These are phyloP conservation scores for Gavia stellata DNA, from an alignment of 2,113 vertebrate genomes.

Conservation along the genomic window DNA sequence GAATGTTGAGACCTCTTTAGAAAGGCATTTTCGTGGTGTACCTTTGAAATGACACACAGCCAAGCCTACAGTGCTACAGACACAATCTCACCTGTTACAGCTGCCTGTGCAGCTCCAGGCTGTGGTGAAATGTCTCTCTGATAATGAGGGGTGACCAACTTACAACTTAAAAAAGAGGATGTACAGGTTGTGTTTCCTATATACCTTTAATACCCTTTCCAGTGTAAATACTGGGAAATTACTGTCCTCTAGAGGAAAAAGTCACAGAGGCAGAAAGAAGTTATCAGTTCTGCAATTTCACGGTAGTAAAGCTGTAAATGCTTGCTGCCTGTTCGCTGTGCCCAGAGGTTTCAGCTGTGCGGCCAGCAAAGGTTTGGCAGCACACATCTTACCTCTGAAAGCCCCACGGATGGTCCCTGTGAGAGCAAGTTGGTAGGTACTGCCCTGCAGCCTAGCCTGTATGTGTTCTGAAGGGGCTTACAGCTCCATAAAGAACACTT, in stretches of 20 bases:
- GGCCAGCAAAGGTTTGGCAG: neutral
- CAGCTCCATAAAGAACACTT: neutral
- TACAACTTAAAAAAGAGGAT: neutral
- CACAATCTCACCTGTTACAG: neutral
- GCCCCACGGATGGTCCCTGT: rapidly evolving
- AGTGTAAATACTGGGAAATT: neutral
- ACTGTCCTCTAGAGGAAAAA: neutral
- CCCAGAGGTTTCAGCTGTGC: rapidly evolving
- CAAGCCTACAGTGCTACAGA: neutral
- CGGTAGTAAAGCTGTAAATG: neutral
- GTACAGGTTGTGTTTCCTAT: neutral
- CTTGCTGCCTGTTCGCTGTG: neutral
- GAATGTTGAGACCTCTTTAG: neutral
- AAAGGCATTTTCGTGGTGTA: neutral
- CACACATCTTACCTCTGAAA: neutral
- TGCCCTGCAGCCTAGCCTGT: no score
- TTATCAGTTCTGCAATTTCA: neutral
- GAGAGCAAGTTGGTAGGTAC: neutral
- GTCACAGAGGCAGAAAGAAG: neutral
- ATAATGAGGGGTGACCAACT: neutral
- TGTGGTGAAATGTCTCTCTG: neutral
- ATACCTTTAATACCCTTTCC: neutral
- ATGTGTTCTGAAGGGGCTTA: neutral
- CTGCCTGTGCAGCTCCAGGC: neutral
- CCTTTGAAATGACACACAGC: neutral